Conservation (phyloP, 2,888 invertebrate species). For the Dolichomitus sp. region DNA sequence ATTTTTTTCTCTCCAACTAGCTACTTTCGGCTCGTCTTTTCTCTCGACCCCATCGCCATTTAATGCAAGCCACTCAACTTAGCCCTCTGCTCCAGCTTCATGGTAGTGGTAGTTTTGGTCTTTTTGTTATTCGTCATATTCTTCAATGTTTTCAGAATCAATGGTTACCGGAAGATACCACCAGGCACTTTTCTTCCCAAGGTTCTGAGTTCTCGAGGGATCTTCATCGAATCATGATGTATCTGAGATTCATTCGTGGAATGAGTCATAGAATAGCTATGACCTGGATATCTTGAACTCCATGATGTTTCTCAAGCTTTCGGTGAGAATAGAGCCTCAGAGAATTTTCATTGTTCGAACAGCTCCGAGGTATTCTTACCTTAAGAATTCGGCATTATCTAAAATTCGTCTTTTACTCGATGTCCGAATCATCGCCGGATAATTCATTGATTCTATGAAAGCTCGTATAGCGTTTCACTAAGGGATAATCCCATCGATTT, state of each 20-base stretch:
- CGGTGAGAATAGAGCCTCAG: neutral
- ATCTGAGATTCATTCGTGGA: neutral
- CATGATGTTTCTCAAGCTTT: neutral
- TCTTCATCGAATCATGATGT: neutral
- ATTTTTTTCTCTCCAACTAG: slow-evolving; percentile 24
- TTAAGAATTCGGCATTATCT: neutral
- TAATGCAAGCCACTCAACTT: slow-evolving; percentile 6
- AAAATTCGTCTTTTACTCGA: neutral
- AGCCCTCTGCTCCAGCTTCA: slow-evolving; percentile 14
- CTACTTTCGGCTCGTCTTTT: neutral
- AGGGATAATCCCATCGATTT: slow-evolving; percentile 23
- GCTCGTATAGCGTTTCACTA: slow-evolving; percentile 19
- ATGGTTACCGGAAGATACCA: slow-evolving; percentile 14
- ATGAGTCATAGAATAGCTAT: neutral
- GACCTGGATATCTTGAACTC: neutral
- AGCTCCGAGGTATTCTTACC: slow-evolving; percentile 3
- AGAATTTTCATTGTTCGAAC: neutral
- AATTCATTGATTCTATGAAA: slow-evolving; percentile 34
- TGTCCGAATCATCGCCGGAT: neutral
- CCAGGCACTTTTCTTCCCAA: slow-evolving; percentile 9
- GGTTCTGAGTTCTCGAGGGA: neutral
- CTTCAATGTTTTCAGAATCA: neutral
- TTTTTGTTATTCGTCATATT: slow-evolving; percentile 3
- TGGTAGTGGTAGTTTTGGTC: neutral
- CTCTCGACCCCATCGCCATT: neutral